These are phyloP conservation scores for Muscicapa striata DNA, from an alignment of 2,797 vertebrate genomes.

Conservation along the genomic window DNA sequence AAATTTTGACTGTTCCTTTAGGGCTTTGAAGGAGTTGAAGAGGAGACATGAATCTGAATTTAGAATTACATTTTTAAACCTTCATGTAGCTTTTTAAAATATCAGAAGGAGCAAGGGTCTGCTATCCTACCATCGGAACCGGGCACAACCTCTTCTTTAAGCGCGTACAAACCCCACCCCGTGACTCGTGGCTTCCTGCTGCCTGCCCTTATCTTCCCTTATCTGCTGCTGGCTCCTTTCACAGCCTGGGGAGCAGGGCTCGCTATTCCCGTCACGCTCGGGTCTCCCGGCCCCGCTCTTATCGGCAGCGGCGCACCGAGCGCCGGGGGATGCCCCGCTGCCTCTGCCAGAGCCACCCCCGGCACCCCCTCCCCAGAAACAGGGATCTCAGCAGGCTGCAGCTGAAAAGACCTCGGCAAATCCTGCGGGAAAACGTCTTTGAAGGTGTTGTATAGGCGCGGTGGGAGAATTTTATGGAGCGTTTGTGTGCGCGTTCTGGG, in stretches of 20 bases:
- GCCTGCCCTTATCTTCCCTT: conserved; percentile 81
- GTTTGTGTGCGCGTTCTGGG: rapidly evolving
- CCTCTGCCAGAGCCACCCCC: conserved; percentile 73
- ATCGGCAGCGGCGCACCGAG: conserved; percentile 83
- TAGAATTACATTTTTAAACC: conserved; percentile 26
- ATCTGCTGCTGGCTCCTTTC: conserved; percentile 72
- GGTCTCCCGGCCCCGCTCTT: conserved; percentile 83
- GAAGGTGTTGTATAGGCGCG: conserved; percentile 44
- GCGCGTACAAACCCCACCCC: neutral
- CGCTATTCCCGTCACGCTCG: conserved; percentile 82
- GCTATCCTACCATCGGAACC: conserved; percentile 61
- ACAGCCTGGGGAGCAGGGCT: conserved; percentile 62
- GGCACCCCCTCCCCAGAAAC: neutral
- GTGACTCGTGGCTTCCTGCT: conserved; percentile 63
- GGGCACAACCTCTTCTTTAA: conserved; percentile 51
- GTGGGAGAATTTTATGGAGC: rapidly evolving
- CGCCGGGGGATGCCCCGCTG: conserved; percentile 81
- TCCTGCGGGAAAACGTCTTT: conserved; percentile 72
- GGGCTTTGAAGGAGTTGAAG: neutral
- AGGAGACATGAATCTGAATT: neutral
- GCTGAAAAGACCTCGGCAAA: conserved; percentile 48
- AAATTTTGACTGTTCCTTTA: neutral
- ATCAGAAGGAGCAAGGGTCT: conserved; percentile 34
- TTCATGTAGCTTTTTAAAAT: conserved; percentile 39
- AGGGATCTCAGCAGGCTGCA: conserved; percentile 71